phyloP scores from a whole-genome alignment of 1,140 invertebrate genomes.

The Linepithema humile region DNA sequence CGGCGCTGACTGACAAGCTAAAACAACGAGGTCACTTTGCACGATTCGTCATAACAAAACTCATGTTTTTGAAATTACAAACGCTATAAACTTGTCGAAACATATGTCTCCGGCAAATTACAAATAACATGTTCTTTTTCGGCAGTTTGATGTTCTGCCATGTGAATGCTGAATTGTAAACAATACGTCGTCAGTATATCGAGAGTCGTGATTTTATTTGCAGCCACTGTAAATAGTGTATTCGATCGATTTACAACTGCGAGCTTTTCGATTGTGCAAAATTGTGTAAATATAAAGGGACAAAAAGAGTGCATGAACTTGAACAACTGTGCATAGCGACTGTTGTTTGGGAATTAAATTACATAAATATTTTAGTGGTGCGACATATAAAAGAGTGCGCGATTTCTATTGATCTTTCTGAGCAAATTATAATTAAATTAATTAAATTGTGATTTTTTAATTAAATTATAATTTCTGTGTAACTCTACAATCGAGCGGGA shows the following conservation, averaged over 20 bases:
- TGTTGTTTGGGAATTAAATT: neutral
- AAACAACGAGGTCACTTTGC: neutral
- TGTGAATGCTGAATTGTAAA: conserved; percentile 17
- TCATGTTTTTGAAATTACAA: neutral
- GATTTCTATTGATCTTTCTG: neutral
- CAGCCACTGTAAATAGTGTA: neutral
- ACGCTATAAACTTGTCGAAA: too few species aligned
- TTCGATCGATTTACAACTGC: neutral
- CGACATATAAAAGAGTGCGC: neutral
- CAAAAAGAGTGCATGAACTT: neutral
- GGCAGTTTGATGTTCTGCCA: neutral
- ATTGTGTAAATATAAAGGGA: neutral
- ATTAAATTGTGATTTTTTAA: conserved; percentile 3
- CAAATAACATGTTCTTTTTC: neutral
- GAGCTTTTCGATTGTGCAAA: neutral
- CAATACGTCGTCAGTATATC: neutral
- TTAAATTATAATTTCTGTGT: conserved; percentile 2
- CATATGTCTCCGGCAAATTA: too few species aligned
- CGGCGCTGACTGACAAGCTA: neutral
- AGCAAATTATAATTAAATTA: conserved; percentile 14
- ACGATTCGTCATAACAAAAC: neutral
- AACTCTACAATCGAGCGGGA: neutral
- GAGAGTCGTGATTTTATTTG: conserved; percentile 7
- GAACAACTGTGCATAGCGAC: neutral
- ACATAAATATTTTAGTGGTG: neutral